phyloP scores from a whole-genome alignment of 2,113 vertebrate species.

The Syngnathus scovelli region DNA sequence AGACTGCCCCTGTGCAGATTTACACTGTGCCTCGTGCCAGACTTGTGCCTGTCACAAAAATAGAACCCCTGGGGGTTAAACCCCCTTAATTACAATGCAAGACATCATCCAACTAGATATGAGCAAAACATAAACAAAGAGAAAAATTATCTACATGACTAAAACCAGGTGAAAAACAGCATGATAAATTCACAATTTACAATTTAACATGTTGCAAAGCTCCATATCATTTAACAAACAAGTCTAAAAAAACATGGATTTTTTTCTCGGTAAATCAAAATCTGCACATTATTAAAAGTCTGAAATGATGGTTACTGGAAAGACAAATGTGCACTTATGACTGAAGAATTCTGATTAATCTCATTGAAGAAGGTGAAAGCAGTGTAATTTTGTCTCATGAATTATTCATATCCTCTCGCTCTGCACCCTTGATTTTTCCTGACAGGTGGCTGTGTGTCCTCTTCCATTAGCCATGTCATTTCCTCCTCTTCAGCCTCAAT shows the following conservation, averaged over 20 bases:
- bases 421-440: constrained; percentile 52
- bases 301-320: not conserved
- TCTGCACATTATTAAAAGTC: constrained; percentile 5
- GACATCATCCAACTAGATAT: not conserved
- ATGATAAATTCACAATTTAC: not conserved
- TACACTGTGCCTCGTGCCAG: not conserved
- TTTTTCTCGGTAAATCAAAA: not conserved
- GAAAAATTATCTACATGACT: not conserved
- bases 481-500: constrained; percentile 66
- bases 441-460: constrained; percentile 65
- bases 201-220: not conserved
- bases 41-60: not conserved
- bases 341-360: constrained; percentile 45
- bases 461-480: constrained; percentile 66
- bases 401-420: constrained; percentile 52
- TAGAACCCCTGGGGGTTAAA: not conserved
- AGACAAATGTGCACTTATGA: constrained; percentile 8
- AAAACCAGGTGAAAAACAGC: constrained; percentile 5
- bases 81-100: not conserved
- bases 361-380: constrained; percentile 49
- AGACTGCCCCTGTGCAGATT: no score
- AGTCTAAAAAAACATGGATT: not conserved
- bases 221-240: not conserved
- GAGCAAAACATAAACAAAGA: not conserved
- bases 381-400: constrained; percentile 52